Evolutionary conservation across 2,888 invertebrate species (phyloP).

Genomic region (Erannis defoliaria): DNA sequence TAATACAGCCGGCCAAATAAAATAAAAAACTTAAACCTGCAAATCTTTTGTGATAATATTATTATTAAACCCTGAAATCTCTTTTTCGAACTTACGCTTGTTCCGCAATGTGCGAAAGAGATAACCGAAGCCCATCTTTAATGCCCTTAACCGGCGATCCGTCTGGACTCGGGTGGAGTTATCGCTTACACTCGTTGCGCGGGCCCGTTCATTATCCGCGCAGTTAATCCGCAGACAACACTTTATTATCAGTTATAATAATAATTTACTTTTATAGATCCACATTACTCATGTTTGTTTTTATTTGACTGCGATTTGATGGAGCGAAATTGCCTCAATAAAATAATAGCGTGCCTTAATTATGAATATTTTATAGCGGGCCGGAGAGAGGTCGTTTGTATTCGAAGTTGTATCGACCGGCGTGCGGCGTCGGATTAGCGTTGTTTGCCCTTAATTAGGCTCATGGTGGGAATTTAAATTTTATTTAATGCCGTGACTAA

Average conservation of each 20-base stretch:
- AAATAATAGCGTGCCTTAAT: constrained; percentile 73
- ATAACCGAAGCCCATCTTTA: no score
- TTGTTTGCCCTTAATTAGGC: constrained; percentile 75
- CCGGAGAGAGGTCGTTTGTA: constrained; percentile 59
- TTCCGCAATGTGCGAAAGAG: no score
- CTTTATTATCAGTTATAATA: constrained; percentile 86
- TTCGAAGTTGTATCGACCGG: constrained; percentile 54
- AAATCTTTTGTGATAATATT: no score
- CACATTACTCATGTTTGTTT: constrained; percentile 84
- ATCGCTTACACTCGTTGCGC: constrained; percentile 73
- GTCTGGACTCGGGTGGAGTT: constrained; percentile 73
- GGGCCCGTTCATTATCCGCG: constrained; percentile 79
- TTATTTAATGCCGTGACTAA: constrained; percentile 81
- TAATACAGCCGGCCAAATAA: no score
- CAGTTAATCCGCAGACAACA: constrained; percentile 83
- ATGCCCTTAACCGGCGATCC: constrained; percentile 68
- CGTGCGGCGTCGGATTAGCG: constrained; percentile 61
- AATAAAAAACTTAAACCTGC: no score
- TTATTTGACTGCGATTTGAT: constrained; percentile 82
- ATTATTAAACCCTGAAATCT: no score
- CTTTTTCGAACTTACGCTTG: no score
- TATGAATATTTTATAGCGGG: constrained; percentile 62
- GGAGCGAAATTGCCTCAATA: constrained; percentile 76
- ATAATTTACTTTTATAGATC: constrained; percentile 85
- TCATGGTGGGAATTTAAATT: constrained; percentile 70